Percentiles rank a stretch among this genome's conserved stretches.
phyloP scores from a whole-genome alignment of 2,888 invertebrate genomes.

The Epinotia nisella region DNA sequence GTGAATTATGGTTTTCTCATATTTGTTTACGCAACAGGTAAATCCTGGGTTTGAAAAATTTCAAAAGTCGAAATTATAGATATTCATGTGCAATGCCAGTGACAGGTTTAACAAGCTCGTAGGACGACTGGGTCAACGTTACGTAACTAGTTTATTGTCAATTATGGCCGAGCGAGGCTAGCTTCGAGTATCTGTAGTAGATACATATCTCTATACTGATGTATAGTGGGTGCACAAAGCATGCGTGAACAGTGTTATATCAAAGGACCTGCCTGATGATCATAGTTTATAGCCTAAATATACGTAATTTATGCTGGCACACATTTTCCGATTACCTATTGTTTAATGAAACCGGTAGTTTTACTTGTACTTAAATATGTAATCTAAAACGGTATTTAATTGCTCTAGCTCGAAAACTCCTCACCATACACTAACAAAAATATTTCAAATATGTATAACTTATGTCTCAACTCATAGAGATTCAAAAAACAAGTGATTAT shows the following conservation, averaged over 20 bases:
- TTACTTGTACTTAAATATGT: no score
- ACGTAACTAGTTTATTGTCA: slow-evolving; percentile 68
- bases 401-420: no score
- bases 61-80: neutral
- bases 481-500: neutral
- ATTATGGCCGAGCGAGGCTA: slow-evolving; percentile 67
- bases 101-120: slow-evolving; percentile 14
- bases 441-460: no score
- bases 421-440: no score
- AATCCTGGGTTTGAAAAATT: neutral
- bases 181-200: neutral
- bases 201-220: slow-evolving; percentile 13
- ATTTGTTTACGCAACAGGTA: neutral
- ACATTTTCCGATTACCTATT: neutral
- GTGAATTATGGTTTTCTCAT: neutral
- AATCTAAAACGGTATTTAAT: no score
- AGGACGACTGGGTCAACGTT: slow-evolving; percentile 71
- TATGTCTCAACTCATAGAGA: neutral
- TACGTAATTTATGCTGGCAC: slow-evolving; percentile 1
- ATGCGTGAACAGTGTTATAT: slow-evolving; percentile 1
- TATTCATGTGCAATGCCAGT: neutral
- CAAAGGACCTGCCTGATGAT: neutral
- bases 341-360: no score
- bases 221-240: slow-evolving; percentile 1
- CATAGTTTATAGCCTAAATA: slow-evolving; percentile 1